These are phyloP conservation scores for Eptatretus atami DNA, from an alignment of 2,797 vertebrate species.

Conservation along the genomic window DNA sequence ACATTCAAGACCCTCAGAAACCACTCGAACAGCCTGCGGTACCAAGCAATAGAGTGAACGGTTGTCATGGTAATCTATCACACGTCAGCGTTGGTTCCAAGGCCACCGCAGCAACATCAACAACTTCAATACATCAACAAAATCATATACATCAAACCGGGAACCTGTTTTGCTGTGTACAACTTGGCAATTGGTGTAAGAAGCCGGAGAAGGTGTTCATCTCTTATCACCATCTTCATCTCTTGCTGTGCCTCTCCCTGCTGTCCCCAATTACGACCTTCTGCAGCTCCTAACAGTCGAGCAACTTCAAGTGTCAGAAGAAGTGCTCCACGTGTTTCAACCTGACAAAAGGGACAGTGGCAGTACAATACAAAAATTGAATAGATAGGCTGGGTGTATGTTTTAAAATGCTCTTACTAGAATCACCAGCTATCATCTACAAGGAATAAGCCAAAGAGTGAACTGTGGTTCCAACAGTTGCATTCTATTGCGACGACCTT, in stretches of 20 bases:
- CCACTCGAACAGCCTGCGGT: constrained; percentile 24
- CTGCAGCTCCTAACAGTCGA: constrained; percentile 27
- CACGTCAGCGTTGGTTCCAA: no score
- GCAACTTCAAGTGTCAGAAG: constrained; percentile 29
- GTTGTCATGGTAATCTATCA: no score
- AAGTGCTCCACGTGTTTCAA: constrained; percentile 26
- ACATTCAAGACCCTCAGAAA: constrained; percentile 31
- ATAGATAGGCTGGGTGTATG: no score
- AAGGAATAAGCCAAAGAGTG: no score
- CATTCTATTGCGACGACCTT: no score
- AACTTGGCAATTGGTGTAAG: constrained; percentile 34
- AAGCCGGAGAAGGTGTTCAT: constrained; percentile 23
- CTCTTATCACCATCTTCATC: constrained; percentile 10
- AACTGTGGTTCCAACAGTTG: no score
- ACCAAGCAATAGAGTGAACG: background rate
- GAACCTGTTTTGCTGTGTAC: constrained; percentile 43
- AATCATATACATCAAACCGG: background rate
- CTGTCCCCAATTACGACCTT: constrained; percentile 20
- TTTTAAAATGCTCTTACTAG: no score
- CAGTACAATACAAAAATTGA: no score
- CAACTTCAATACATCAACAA: no score
- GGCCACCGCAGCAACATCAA: no score
- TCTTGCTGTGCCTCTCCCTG: constrained; percentile 8
- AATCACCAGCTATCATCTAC: no score
- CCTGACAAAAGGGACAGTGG: constrained; percentile 13